Evolutionary conservation across 1,140 invertebrate species (phyloP).

Genomic region (Bombus superbus): DNA sequence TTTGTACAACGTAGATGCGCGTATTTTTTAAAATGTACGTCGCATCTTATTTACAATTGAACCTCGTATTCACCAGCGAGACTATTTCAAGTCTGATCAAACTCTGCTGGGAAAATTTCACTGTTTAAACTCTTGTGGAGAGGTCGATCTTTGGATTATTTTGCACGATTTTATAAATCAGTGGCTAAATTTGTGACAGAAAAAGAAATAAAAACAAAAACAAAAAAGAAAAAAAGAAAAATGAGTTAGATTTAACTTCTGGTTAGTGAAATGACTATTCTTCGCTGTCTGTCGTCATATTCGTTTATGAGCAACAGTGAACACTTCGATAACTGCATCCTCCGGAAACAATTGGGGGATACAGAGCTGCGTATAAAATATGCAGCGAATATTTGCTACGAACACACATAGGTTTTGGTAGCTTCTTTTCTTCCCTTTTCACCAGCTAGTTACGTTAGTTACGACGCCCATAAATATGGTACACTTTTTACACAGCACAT

Average conservation of each 20-base stretch:
- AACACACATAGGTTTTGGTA: slow-evolving; percentile 76
- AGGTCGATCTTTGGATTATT: slow-evolving; percentile 68
- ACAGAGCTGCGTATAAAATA: slow-evolving; percentile 68
- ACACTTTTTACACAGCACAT: slow-evolving; percentile 40
- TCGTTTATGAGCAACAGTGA: slow-evolving; percentile 70
- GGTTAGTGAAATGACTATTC: slow-evolving; percentile 61
- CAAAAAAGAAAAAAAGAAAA: background rate
- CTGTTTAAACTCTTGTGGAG: slow-evolving; percentile 57
- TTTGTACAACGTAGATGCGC: slow-evolving; percentile 54
- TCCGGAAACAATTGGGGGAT: slow-evolving; percentile 64
- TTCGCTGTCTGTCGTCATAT: slow-evolving; percentile 63
- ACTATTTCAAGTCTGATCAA: slow-evolving; percentile 7
- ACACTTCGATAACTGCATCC: slow-evolving; percentile 72
- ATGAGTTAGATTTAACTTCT: slow-evolving; percentile 38
- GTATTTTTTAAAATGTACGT: slow-evolving; percentile 39
- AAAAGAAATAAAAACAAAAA: background rate
- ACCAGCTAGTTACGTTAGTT: slow-evolving; percentile 18
- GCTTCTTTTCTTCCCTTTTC: slow-evolving; percentile 44
- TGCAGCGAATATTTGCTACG: slow-evolving; percentile 74
- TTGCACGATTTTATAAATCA: slow-evolving; percentile 60
- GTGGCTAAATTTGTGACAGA: slow-evolving; percentile 57
- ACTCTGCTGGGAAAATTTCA: slow-evolving; percentile 43
- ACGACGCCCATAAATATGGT: slow-evolving; percentile 37
- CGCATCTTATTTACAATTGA: slow-evolving; percentile 52
- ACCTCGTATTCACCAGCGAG: slow-evolving; percentile 29